Percentiles rank a stretch among this genome's conserved stretches.
These are phyloP conservation scores for Brachypalpus laphriformis DNA, from an alignment of 2,888 invertebrate species.

Conservation along the genomic window DNA sequence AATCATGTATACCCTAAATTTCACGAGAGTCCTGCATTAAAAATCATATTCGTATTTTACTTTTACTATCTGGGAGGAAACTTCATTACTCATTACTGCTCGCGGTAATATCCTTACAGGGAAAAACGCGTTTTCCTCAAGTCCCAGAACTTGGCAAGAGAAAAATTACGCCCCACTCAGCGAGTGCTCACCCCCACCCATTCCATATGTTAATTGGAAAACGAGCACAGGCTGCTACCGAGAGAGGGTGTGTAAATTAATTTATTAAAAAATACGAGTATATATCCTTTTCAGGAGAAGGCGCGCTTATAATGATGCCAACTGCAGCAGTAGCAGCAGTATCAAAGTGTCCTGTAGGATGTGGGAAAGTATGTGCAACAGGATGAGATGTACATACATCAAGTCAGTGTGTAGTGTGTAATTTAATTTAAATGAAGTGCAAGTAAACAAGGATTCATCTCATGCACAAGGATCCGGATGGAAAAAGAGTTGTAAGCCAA, in stretches of 20 bases:
- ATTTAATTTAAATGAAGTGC: constrained; percentile 61
- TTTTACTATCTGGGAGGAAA: constrained; percentile 43
- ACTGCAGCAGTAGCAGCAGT: constrained; percentile 40
- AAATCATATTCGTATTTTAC: constrained; percentile 38
- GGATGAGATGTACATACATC: constrained; percentile 1
- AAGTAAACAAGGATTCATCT: constrained; percentile 48
- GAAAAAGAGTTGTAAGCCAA: neutral
- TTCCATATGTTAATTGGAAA: constrained; percentile 24
- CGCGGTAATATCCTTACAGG: constrained; percentile 14
- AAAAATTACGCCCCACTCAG: neutral
- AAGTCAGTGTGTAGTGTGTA: constrained; percentile 1
- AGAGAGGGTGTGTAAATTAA: constrained; percentile 44
- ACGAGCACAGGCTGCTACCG: neutral
- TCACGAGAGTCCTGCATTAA: constrained; percentile 35
- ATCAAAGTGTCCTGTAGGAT: constrained; percentile 10
- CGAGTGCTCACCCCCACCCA: neutral
- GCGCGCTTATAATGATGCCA: constrained; percentile 45
- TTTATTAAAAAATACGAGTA: constrained; percentile 45
- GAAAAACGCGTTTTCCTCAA: constrained; percentile 35
- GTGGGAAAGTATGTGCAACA: constrained; percentile 9
- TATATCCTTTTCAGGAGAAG: neutral
- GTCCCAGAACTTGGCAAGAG: constrained; percentile 4
- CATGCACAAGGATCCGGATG: neutral
- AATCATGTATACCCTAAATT: constrained; percentile 32
- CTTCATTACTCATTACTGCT: constrained; percentile 54